These are phyloP conservation scores for Pectinophora gossypiella DNA, from an alignment of 1,140 invertebrate species.

Conservation along the genomic window DNA sequence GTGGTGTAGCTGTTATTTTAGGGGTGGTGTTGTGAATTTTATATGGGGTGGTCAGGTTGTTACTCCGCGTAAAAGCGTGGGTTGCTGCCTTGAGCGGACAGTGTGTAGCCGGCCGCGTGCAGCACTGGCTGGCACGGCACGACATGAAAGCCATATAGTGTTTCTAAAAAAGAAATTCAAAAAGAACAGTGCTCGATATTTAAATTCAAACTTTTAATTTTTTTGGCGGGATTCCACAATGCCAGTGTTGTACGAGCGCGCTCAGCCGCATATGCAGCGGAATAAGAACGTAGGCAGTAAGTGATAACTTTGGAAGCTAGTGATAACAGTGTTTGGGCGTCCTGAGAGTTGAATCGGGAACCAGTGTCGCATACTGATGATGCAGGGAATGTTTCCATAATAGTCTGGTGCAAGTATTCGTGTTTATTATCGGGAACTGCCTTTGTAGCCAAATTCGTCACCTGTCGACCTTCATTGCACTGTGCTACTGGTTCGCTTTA, in stretches of 20 bases:
- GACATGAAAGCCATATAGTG: no score
- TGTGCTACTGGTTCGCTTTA: no score
- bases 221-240: slow-evolving; percentile 27
- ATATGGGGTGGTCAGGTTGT: slow-evolving; percentile 48
- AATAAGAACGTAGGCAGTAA: slow-evolving; percentile 44
- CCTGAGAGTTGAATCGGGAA: neutral
- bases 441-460: neutral
- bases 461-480: neutral
- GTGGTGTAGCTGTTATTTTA: slow-evolving; percentile 28
- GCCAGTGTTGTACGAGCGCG: slow-evolving; percentile 53
- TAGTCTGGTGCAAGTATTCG: neutral
- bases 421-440: neutral
- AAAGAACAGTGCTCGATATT: no score
- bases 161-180: no score
- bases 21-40: slow-evolving; percentile 50
- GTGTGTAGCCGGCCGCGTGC: slow-evolving; percentile 59
- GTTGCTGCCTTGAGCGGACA: slow-evolving; percentile 47
- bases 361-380: neutral
- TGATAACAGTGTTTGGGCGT: neutral
- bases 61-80: slow-evolving; percentile 51
- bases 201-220: slow-evolving; percentile 11
- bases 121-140: slow-evolving; percentile 55
- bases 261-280: slow-evolving; percentile 36
- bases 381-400: neutral
- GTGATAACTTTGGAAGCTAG: slow-evolving; percentile 15